Base-by-base conservation (phyloP, 92 coral and sea anemone species). In the Porites cylindrica region DNA sequence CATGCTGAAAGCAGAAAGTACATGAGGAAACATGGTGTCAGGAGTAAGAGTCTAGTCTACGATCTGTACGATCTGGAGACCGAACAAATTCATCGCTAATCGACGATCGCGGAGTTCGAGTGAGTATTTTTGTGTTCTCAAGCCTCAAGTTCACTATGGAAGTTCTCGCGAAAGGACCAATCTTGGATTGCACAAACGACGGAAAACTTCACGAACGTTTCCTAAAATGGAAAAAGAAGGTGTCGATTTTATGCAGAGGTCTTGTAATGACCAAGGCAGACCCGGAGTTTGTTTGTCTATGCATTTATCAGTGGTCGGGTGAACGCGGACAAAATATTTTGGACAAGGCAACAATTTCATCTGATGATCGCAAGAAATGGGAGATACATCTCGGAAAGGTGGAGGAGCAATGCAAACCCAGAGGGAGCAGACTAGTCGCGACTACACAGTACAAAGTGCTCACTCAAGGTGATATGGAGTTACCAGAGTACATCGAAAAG, bases 181-280 rank as follows among this genome's bases (percentile, higher is more conserved):
- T 78, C 47, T 12, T 78, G 17, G 32, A 78, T 13, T 29, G 82
- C 59, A 72, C 77, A 50, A 72, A 17, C 20, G 77, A 72, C 12
- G 26, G 60, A 72, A 72, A 72, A 72, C 70, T 61, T 59, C 70
- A 62, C 43, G 56, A 61, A 32, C 70, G 70, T 62, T 77, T 77
- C 82, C 82, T 72, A 72, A 56, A 72, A 72, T 65, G 70, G 70
- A 65, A 65, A 65, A 65, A 65, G 70, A 26, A 26, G 78, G 64
- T 74, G 18, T 74, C 61, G 62, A 74, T 74, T 74, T 74, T 74
- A 74, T 74, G 61, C 78, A 74, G 78, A 74, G 78, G 78, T 74
- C 78, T 74, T 74, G 78, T 74, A 54, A 74, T 74, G 62, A 74
- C 24, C 78, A 74, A 51, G 78, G 56, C 78, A 52, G 78, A 74